These are phyloP conservation scores for Heterotis niloticus DNA, from an alignment of 2,113 vertebrate genomes.

Conservation along the genomic window DNA sequence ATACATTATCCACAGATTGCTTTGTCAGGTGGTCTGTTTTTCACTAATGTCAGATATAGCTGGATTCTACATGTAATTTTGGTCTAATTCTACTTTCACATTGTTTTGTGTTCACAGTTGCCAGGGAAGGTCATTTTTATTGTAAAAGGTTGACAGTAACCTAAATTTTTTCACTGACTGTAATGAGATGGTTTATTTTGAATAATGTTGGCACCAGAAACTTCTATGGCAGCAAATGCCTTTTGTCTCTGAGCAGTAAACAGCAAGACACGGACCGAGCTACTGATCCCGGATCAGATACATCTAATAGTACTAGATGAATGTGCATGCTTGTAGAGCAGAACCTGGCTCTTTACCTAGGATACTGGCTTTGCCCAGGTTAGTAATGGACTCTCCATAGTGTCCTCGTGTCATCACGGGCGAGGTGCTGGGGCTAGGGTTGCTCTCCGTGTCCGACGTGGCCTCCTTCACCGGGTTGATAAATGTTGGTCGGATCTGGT, in stretches of 20 bases:
- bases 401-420: conserved; percentile 80
- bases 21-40: no score
- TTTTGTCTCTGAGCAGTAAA: not conserved
- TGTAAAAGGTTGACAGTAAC: no score
- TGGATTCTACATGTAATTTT: no score
- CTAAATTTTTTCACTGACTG: no score
- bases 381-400: conserved; percentile 96
- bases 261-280: not conserved
- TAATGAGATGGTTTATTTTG: not conserved
- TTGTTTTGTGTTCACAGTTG: no score
- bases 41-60: no score
- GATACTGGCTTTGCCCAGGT: conserved; percentile 94
- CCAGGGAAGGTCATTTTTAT: no score
- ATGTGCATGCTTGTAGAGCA: not conserved
- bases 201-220: not conserved
- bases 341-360: conserved; percentile 67
- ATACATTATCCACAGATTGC: no score
- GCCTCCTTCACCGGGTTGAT: conserved; percentile 84
- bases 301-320: not conserved
- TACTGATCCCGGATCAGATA: not conserved
- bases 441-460: conserved; percentile 73
- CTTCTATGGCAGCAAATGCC: no score
- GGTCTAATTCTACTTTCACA: no score
- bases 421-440: conserved; percentile 85
- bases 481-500: conserved; percentile 81